phyloP scores from a whole-genome alignment of 2,797 vertebrate species.

The Saxicola maurus region DNA sequence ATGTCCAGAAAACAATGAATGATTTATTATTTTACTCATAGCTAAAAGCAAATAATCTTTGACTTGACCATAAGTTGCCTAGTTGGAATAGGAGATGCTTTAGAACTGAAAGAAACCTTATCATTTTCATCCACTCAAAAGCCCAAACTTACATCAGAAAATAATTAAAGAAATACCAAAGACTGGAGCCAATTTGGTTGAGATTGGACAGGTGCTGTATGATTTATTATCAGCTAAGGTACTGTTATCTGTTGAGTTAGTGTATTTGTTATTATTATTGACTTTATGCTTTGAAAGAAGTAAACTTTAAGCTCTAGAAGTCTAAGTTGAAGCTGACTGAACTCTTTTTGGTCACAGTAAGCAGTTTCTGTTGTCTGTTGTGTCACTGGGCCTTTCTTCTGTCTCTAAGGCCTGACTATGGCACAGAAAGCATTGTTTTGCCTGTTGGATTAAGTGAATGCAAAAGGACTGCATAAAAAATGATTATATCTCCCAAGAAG shows the following conservation, averaged over 20 bases:
- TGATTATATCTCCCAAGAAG: background rate
- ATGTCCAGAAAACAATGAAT: slow-evolving; percentile 29
- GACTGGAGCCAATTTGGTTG: background rate
- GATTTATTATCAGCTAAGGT: slow-evolving; percentile 4
- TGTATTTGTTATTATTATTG: slow-evolving; percentile 12
- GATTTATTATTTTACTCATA: slow-evolving; percentile 48
- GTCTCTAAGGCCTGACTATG: background rate
- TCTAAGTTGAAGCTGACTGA: background rate
- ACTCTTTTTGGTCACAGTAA: background rate
- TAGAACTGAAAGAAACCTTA: slow-evolving; percentile 33
- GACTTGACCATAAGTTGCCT: background rate
- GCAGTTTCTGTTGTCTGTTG: background rate
- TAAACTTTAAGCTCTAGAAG: background rate
- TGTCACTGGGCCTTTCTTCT: background rate
- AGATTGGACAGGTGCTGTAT: background rate
- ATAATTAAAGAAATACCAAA: slow-evolving; percentile 25
- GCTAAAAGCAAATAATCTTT: slow-evolving; percentile 41
- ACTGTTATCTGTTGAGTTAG: background rate
- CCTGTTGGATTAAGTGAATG: background rate
- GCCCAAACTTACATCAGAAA: background rate
- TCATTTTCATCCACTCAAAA: slow-evolving; percentile 6
- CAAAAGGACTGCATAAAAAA: background rate
- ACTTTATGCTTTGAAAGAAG: background rate
- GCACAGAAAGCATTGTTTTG: background rate
- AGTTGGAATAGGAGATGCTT: background rate